Evolutionary conservation across 2,797 vertebrate species (phyloP).

Genomic region (Mormyrus proboscirostris): DNA sequence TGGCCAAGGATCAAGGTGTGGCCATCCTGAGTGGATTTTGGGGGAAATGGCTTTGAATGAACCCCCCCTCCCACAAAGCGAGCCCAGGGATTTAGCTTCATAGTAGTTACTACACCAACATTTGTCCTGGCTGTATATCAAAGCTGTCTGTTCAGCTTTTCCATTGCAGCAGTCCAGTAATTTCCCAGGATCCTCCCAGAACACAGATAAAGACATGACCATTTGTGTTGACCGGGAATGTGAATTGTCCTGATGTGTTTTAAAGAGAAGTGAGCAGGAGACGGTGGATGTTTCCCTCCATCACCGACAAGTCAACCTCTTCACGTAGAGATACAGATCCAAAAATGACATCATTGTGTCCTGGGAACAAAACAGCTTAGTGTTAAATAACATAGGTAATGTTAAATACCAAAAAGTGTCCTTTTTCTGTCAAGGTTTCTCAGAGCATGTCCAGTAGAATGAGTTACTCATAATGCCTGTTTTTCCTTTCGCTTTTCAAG

Average conservation of each 20-base stretch:
- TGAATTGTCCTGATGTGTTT: not conserved
- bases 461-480: not conserved
- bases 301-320: not conserved
- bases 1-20: constrained; percentile 25
- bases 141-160: constrained; percentile 28
- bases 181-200: constrained; percentile 15
- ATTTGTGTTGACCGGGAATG: constrained; percentile 15
- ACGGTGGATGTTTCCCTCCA: not conserved
- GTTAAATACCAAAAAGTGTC: not conserved
- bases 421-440: not conserved
- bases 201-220: constrained; percentile 16
- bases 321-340: not conserved
- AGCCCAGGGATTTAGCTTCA: constrained; percentile 24
- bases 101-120: not conserved
- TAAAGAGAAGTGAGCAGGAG: not conserved
- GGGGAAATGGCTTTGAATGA: not conserved
- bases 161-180: constrained; percentile 31
- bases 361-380: constrained; percentile 5
- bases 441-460: not conserved
- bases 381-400: constrained; percentile 26
- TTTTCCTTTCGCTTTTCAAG: not conserved
- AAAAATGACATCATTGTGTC: constrained; percentile 42
- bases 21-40: not conserved
- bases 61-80: constrained; percentile 21
- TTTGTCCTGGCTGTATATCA: not conserved